A percentile compares a stretch with the other conserved stretches of the same genome.
Conservation (phyloP, 2,888 invertebrate genomes). For the Metacarcinus magister region DNA sequence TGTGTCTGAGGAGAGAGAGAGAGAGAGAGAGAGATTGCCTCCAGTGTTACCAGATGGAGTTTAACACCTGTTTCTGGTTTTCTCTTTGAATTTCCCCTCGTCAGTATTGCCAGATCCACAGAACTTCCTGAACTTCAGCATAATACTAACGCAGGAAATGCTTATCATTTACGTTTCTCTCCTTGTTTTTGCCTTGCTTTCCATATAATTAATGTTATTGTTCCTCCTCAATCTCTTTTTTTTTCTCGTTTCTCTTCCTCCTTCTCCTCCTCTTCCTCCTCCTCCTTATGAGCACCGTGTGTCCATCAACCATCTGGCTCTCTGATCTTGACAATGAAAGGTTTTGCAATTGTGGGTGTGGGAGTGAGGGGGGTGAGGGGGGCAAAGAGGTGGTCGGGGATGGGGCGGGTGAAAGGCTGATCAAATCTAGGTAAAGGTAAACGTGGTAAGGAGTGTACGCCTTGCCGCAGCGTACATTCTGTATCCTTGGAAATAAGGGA, state of each 20-base stretch:
- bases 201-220: neutral
- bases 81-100: neutral
- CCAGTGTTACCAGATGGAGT: neutral
- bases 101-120: neutral
- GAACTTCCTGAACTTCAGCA: neutral
- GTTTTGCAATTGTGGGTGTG: neutral
- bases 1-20: too few species aligned
- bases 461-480: too few species aligned
- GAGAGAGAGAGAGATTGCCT: neutral
- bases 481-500: too few species aligned
- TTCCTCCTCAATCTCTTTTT: neutral
- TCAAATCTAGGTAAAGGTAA: too few species aligned
- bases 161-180: neutral
- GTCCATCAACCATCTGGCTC: neutral
- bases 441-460: too few species aligned
- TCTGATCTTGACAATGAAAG: conserved; percentile 37
- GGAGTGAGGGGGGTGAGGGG: too few species aligned
- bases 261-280: neutral
- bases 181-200: neutral
- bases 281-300: neutral
- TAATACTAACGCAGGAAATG: too few species aligned
- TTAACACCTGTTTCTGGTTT: neutral
- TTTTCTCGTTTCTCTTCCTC: conserved; percentile 5
- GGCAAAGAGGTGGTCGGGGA: too few species aligned
- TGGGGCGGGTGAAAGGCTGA: too few species aligned